phyloP scores from a whole-genome alignment of 2,888 invertebrate genomes.

The Entomobrya multifasciata region DNA sequence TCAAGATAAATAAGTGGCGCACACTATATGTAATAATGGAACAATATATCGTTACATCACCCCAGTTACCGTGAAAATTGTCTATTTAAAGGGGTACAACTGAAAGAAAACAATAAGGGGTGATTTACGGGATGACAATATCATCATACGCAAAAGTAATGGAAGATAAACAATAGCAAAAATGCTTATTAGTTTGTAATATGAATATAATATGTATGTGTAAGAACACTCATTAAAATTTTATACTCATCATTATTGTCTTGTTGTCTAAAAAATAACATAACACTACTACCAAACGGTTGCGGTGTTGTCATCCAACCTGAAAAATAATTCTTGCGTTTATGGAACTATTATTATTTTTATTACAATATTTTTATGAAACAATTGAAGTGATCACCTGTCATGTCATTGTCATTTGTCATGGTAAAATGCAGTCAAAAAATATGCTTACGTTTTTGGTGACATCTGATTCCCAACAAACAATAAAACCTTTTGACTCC shows the following conservation, averaged over 20 bases:
- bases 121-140: slow-evolving; percentile 20
- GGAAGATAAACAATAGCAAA: background rate
- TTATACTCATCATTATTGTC: background rate
- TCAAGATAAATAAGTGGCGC: background rate
- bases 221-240: slow-evolving; percentile 23
- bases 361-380: background rate
- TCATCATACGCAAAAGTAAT: too few species aligned
- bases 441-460: background rate
- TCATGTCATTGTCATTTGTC: background rate
- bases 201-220: background rate
- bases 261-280: too few species aligned
- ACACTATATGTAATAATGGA: slow-evolving; percentile 3
- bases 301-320: slow-evolving; percentile 12
- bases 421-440: background rate
- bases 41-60: slow-evolving; percentile 19
- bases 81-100: background rate
- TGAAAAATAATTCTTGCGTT: slow-evolving; percentile 44
- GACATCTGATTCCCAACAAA: background rate
- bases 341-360: background rate
- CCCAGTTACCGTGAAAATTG: background rate
- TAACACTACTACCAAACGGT: background rate
- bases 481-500: background rate
- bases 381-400: slow-evolving; percentile 19
- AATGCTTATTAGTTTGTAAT: background rate
- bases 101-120: slow-evolving; percentile 13